Evolutionary conservation across 2,888 invertebrate species (phyloP).

Genomic region (Drosophila testacea): DNA sequence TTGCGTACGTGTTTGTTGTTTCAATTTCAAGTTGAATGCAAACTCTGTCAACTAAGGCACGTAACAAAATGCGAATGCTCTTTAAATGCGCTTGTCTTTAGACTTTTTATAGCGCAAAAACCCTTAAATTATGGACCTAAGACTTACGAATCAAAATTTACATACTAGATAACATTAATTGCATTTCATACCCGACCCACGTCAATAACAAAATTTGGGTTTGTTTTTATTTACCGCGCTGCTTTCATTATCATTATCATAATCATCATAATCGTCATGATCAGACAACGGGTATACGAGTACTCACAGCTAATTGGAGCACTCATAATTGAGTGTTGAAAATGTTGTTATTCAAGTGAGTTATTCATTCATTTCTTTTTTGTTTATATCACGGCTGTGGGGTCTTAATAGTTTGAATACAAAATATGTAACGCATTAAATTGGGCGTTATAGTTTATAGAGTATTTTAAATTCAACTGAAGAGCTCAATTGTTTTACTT

Average conservation of each 20-base stretch:
- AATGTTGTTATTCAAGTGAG: constrained; percentile 1
- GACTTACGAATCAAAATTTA: neutral
- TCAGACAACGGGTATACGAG: neutral
- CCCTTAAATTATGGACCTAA: constrained; percentile 12
- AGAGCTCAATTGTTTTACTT: too few species aligned
- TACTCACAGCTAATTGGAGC: constrained; percentile 17
- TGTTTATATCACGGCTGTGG: too few species aligned
- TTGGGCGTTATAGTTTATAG: too few species aligned
- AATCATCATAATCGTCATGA: neutral
- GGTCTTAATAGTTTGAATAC: neutral
- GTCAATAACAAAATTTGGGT: constrained; percentile 38
- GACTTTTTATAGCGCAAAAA: constrained; percentile 53
- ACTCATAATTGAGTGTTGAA: constrained; percentile 13
- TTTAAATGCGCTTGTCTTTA: constrained; percentile 28
- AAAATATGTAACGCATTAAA: neutral
- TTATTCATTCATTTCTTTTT: neutral
- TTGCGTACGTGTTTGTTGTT: constrained; percentile 61
- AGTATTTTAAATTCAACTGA: too few species aligned
- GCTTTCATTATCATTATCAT: constrained; percentile 2
- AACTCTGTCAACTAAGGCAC: constrained; percentile 46
- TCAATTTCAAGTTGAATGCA: constrained; percentile 58
- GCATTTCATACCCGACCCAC: constrained; percentile 43
- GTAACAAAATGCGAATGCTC: constrained; percentile 52
- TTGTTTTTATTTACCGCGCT: constrained; percentile 41
- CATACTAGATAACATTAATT: constrained; percentile 15